Evolutionary conservation across 1,140 invertebrate genomes (phyloP), one percentile per base, ranked within the genome.

Genomic region (Bombus breviceps): DNA sequence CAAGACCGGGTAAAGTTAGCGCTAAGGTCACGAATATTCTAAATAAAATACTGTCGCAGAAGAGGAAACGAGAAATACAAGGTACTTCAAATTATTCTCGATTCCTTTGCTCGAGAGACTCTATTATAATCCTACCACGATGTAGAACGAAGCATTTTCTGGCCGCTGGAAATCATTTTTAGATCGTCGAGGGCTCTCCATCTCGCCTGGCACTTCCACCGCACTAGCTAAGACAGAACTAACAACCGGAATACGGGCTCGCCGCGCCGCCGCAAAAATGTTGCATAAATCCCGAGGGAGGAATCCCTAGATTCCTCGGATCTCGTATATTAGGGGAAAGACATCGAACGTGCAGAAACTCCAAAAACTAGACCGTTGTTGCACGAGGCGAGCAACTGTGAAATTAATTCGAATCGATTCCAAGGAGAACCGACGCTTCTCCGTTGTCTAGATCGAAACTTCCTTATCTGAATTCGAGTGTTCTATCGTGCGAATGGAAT

Each of bases 241-340:
- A 81, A 82, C 80, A 57, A 76, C 71, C 47, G 39, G 62, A 66
- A 78, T 75, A 59, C 59, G 62, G 13, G 43, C 22, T 6, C 28
- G 62, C 53, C 75, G 34, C 71, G 53, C 5, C 15, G 43, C 68
- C 75, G 37, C 75, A 62, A 57, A 78, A 84, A 79, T 62, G 66
- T 53, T 74, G 79, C 68, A 81, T 77, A 89, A 89, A 89, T 86
- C 84, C 76, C 71, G 37, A 32, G 69, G 62, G 74, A 75, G 74
- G 43, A 75, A 64, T 88, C 73, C 37, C 25, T 25, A 28, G 34
- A 74, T 53, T 32, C 5, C 18, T 28, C 34, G 34, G 1, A 8
- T 53, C 5, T 53, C 53, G 76, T 83, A 75, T 68, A 77, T 88
- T 81, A 81, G 25, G 37, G 37, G 66, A 62, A 71, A 43, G 57